Evolutionary conservation across 2,888 invertebrate genomes (phyloP), one percentile per base, ranked within the genome.

Genomic region (Phyllotreta striolata): DNA sequence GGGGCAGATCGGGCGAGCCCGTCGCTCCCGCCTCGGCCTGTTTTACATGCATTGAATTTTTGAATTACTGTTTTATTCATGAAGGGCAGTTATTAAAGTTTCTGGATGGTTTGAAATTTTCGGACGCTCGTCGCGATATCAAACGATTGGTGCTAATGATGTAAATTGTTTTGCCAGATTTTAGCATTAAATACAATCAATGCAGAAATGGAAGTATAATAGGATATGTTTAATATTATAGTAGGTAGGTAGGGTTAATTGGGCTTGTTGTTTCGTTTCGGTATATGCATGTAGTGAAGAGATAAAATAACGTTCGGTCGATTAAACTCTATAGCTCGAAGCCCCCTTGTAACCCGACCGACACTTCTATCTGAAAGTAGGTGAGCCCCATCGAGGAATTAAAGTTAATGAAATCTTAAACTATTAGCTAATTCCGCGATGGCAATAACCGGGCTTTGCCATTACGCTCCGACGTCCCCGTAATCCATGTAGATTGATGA

Each of bases 11-110:
- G 37, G 41, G 52, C 12, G 44, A 35, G 43, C 41, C 35, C 52
- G 40, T 12, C 54, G 43, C 43, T 60, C 52, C 52, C 46, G 44
- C 60, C 37, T 52, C 60, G 43, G 54, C 76, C 79, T 80, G 78
- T 75, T 81, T 81, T 80, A 79, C 80, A 81, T 81, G 81, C 80
- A 80, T 80, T 80, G 81, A 80, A 80, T 80, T 81, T 77, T 75
- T 76, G 74, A 76, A 73, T 68, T 73, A 72, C 67, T 67, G 65
- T 66, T 68, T 57, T 67, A 64, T 67, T 68, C 66, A 64, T 66
- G 63, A 61, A 52, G 55, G 63, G 55, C 51, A 49, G 56, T 63
- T 57, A 63, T 66, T 63, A 66, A 58, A 65, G 37, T 46, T 65
- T 62, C 51, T 58, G 54, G 60, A 52, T 35, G 49, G 54, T 54